These are phyloP conservation scores for Cephus cinctus DNA, from an alignment of 1,140 invertebrate genomes.

Conservation along the genomic window DNA sequence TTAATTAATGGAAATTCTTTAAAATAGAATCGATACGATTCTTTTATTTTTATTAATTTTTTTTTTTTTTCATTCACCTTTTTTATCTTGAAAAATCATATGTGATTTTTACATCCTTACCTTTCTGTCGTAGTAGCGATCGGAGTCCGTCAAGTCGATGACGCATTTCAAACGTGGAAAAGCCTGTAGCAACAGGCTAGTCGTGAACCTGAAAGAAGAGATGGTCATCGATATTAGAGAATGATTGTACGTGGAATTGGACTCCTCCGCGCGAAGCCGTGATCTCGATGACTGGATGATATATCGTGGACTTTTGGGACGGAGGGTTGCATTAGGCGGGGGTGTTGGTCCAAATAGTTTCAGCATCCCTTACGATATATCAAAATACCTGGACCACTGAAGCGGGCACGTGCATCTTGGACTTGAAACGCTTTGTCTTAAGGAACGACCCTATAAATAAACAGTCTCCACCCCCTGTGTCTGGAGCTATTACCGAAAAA, in stretches of 20 bases:
- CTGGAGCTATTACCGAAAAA: constrained; percentile 19
- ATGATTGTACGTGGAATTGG: no score
- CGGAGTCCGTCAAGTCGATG: constrained; percentile 70
- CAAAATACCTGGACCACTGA: constrained; percentile 2
- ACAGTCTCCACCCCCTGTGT: constrained; percentile 10
- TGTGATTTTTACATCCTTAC: no score
- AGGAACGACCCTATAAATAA: constrained; percentile 28
- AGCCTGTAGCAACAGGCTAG: constrained; percentile 48
- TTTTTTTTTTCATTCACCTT: no score
- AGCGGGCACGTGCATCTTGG: constrained; percentile 3
- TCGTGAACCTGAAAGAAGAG: constrained; percentile 55
- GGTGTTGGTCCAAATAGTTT: constrained; percentile 31
- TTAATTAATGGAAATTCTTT: no score
- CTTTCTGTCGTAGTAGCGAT: constrained; percentile 62
- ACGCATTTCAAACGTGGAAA: constrained; percentile 63
- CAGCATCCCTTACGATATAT: constrained; percentile 31
- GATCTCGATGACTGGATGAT: constrained; percentile 15
- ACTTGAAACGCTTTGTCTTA: constrained; percentile 10
- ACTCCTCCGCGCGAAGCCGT: no score
- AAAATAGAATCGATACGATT: no score
- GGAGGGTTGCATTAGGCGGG: constrained; percentile 15
- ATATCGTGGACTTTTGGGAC: constrained; percentile 19
- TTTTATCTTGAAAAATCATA: no score
- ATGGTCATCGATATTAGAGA: constrained; percentile 2
- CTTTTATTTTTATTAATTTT: no score